Base-by-base conservation (phyloP, 2,888 invertebrate genomes). In the Lithophane ornitopus region DNA sequence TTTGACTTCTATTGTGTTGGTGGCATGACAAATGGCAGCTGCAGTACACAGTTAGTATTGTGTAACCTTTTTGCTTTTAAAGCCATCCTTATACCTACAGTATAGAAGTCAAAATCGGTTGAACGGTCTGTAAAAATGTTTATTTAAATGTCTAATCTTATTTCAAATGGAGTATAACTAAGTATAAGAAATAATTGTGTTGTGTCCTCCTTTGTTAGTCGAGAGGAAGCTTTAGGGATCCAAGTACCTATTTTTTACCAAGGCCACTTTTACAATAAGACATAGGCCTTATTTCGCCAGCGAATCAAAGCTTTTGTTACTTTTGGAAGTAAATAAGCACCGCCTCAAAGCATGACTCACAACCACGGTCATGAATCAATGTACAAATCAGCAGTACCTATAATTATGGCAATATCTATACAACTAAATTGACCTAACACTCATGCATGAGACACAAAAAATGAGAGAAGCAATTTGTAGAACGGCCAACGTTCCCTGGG, bases 401-500 rank as follows among this genome's bases (percentile, higher is more conserved):
- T 67, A 80, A 81, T 84, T 70, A 78, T 12, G 41, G 54, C 58
- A 65, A 70, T 63, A 80, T 22, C 28, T 54, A 66, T 59, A 59
- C 28, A 80, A 59, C 62, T 39, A 80, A 61, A 72, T 66, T n/a
- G 39, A 80, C 22, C 56, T 26, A 46, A 46, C 71, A 75, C 66
- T 80, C 61, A 34, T 34, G 1, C 61, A 34, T 34, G 1, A 1
- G 44, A 39, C 3, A 49, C 44, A 84, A 70, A 84, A 82, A 70
- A 65, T 4, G 41, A 41, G 65, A 59, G 39, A 63, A 63, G 59
- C 67, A 73, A 76, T 76, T 69, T 70, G 54, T 72, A 52, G 59
- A 81, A 61, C 58, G 70, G 44, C 46, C 69, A 39, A 78, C 78
- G 63, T 76, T 61, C 65, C 72, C 73, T 81, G 61, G 59, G 75